Conservation (phyloP, 92 coral and sea anemone species). For the Epizoanthus stellaris region DNA sequence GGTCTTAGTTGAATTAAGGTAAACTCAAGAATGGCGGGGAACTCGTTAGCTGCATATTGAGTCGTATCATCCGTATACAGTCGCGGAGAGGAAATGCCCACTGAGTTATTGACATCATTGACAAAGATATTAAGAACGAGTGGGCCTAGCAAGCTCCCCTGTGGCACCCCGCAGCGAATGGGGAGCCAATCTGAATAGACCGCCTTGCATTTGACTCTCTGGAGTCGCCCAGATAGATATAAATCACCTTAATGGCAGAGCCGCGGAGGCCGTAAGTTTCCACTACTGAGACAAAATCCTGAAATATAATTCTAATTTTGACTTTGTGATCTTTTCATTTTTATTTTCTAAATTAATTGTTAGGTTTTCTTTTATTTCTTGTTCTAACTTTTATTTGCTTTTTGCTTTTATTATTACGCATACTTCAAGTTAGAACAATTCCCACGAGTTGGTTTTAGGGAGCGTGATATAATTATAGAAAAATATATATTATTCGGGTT, state of each 20-base stretch:
- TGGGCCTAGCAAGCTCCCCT: slow-evolving; percentile 57
- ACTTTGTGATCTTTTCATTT: no score
- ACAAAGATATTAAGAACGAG: slow-evolving; percentile 38
- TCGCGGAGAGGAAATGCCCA: slow-evolving; percentile 28
- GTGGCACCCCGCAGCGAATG: slow-evolving; percentile 58
- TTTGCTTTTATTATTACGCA: no score
- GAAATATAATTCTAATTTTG: no score
- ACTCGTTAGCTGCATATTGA: slow-evolving; percentile 8
- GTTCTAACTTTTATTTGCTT: no score
- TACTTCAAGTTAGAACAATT: no score
- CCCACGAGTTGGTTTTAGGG: no score
- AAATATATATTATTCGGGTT: no score
- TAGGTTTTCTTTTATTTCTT: no score
- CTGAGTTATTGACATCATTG: slow-evolving; percentile 28
- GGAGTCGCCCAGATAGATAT: slow-evolving; percentile 18
- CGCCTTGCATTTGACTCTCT: slow-evolving; percentile 44
- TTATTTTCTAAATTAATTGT: no score
- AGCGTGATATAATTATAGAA: no score
- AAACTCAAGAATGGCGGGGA: slow-evolving; percentile 17
- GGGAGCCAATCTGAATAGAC: slow-evolving; percentile 19
- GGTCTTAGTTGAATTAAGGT: background rate
- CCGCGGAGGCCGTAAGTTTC: slow-evolving; percentile 45
- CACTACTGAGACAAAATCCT: background rate
- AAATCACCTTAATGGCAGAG: slow-evolving; percentile 21
- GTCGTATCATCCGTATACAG: slow-evolving; percentile 52